phyloP scores from a whole-genome alignment of 30 jellyfish, hydroid and myxozoan species.

The Hydractinia symbiolongicarpus region DNA sequence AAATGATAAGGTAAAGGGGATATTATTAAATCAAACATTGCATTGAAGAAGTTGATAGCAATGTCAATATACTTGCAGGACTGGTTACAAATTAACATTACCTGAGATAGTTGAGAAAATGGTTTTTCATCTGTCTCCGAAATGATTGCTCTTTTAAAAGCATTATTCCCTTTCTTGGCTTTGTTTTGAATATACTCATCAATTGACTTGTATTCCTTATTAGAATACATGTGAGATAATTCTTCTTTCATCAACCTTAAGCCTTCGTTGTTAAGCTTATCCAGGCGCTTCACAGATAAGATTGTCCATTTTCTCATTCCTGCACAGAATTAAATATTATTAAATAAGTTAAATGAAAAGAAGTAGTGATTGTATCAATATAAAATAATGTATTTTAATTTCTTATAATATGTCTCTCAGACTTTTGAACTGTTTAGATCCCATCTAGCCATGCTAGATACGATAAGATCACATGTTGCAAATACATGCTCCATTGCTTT shows the following conservation, averaged over 20 bases:
- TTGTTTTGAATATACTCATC: background rate
- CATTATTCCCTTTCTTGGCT: background rate
- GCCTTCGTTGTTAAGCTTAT: background rate
- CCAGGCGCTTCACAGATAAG: background rate
- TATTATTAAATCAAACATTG: no score
- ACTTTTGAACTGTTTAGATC: no score
- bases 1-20: background rate
- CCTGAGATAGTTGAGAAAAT: background rate
- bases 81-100: background rate
- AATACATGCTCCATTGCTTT: no score
- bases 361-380: background rate
- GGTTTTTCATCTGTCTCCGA: background rate
- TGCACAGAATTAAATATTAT: background rate
- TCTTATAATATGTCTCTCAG: no score
- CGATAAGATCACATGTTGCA: no score
- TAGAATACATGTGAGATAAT: background rate
- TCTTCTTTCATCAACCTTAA: background rate
- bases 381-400: background rate
- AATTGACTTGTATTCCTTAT: background rate
- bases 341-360: background rate
- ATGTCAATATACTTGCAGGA: no score
- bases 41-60: no score
- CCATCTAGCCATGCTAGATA: no score
- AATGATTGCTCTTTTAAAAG: background rate
- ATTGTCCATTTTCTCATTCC: background rate